Evolutionary conservation across 2,888 invertebrate species (phyloP), one percentile per base, ranked within the genome.

Genomic region (Iselma pallidipennis): DNA sequence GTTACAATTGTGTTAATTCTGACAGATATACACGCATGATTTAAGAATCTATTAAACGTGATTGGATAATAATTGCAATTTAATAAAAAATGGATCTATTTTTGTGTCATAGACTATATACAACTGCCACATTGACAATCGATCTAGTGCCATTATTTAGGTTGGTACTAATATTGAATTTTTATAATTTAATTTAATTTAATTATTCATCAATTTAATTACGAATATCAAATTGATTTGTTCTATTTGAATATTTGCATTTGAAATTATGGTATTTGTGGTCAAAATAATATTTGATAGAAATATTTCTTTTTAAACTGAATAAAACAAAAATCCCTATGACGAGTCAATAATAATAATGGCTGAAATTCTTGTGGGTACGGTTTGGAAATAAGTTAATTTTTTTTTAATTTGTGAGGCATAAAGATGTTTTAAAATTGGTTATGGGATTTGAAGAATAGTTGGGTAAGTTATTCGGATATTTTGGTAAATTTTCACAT

Each of bases 321-420:
- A 4, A 19, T n/a, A 49, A 49, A 23, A 2, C 9, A 12, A 61
- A 56, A 56, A 19, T 55, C 52, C 60, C 60, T 29, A 60, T 1
- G 23, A 25, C 49, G 33, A 53, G 56, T 56, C 61, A 61, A 52
- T 51, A 49, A 54, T 51, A 49, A 54, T 61, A 54, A 61, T 61
- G 61, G 61, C 61, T 57, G 51, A 61, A 57, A 23, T 61, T 61
- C 31, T 28, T 57, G 55, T 45, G 42, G 45, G 48, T 49, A 61
- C 60, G 25, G 31, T 9, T 31, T 51, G 16, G 49, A 51, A 56
- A 52, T 42, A 23, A 14, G n/a, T 16, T 5, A 14, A 12, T 21
- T 12, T 19, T 45, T 45, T 45, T 45, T 45, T 1, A 23, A 12
- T 45, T 45, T 12, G 4, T 23, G 1, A 5, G 1, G 5, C 21